Conservation (phyloP, 2,888 invertebrate species). For the Xestia xanthographa region DNA sequence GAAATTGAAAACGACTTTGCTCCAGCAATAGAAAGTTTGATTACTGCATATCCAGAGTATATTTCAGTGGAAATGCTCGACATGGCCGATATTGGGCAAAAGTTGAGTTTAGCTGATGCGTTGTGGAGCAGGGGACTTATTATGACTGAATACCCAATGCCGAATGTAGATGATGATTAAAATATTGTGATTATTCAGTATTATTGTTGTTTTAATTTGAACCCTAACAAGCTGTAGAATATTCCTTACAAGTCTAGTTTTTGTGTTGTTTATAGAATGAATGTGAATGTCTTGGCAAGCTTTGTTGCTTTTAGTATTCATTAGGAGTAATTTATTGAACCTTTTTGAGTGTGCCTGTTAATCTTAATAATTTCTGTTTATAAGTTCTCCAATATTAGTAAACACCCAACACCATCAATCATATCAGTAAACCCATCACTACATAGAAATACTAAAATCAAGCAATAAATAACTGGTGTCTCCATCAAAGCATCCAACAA, state of each 20-base stretch:
- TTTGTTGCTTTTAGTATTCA: too few relatives aligned
- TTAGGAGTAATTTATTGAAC: too few relatives aligned
- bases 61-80: constrained; percentile 93
- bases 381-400: too few relatives aligned
- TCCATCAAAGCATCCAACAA: not conserved
- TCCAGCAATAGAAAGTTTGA: constrained; percentile 93
- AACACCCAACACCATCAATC: too few relatives aligned
- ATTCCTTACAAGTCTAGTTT: not conserved
- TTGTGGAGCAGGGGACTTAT: constrained; percentile 96
- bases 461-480: not conserved
- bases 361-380: too few relatives aligned
- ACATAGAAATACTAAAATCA: not conserved
- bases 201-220: constrained; percentile 10
- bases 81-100: constrained; percentile 91
- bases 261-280: too few relatives aligned
- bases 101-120: constrained; percentile 92
- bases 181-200: constrained; percentile 24
- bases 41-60: constrained; percentile 94
- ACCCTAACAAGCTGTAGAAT: not conserved
- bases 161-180: constrained; percentile 85
- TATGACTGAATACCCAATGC: constrained; percentile 92
- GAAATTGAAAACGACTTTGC: constrained; percentile 93
- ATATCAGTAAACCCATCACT: not conserved
- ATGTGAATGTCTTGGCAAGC: not conserved
- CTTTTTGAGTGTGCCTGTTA: too few relatives aligned